These are phyloP conservation scores for Sorex maritimensis DNA, from an alignment of 2,797 vertebrate genomes.

Conservation along the genomic window DNA sequence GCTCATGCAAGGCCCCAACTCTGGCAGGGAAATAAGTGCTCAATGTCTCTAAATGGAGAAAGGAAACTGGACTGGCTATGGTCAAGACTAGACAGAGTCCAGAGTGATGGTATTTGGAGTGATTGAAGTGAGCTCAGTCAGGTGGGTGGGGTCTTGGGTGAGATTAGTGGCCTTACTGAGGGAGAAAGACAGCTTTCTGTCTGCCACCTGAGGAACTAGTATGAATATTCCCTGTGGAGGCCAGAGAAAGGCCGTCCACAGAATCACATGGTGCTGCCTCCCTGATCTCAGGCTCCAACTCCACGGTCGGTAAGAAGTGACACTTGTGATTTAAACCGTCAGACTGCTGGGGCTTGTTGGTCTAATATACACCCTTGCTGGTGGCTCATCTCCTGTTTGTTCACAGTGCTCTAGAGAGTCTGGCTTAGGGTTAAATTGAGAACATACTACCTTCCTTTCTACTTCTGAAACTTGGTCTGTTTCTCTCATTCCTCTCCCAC, in stretches of 20 bases:
- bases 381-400: too few species aligned
- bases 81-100: background rate
- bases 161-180: background rate
- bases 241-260: background rate
- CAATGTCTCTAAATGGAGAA: background rate
- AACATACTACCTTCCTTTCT: background rate
- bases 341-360: too few species aligned
- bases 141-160: too few species aligned
- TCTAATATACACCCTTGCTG: too few species aligned
- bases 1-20: background rate
- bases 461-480: background rate
- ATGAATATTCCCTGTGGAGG: fast-evolving
- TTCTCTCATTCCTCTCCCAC: too few species aligned
- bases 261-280: fast-evolving
- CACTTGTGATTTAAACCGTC: too few species aligned
- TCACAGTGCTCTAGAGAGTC: background rate
- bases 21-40: background rate
- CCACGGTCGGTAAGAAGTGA: fast-evolving
- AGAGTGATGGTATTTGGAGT: background rate
- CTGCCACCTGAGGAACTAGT: fast-evolving
- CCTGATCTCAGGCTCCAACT: background rate
- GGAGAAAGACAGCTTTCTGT: background rate
- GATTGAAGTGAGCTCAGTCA: background rate
- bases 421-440: background rate
- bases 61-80: background rate